Conservation (phyloP, 37 sponge, comb jelly and placozoan genomes). For the Axinella damicornis region DNA sequence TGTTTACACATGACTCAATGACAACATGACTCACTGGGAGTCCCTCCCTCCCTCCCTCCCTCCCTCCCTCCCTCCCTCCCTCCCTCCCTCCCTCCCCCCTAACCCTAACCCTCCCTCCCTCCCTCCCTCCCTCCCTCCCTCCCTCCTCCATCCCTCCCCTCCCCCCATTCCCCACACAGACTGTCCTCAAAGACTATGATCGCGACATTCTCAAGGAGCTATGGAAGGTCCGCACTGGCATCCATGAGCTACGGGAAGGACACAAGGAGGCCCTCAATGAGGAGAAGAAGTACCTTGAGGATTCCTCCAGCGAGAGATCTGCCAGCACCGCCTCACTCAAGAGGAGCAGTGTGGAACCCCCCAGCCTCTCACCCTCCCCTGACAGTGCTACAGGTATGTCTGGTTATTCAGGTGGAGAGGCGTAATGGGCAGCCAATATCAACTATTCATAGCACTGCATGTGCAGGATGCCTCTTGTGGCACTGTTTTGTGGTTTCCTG, state of each 20-base stretch:
- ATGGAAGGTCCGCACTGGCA: conserved; percentile 33
- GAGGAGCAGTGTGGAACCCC: too few species aligned
- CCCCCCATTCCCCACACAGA: not conserved
- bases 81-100: too few species aligned
- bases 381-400: not conserved
- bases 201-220: conserved; percentile 62
- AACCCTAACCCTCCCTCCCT: not conserved
- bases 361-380: not conserved
- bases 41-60: too few species aligned
- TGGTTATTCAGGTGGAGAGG: too few species aligned
- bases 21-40: too few species aligned
- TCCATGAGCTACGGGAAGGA: conserved; percentile 30
- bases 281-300: conserved; percentile 30
- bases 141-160: not conserved
- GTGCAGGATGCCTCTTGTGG: too few species aligned
- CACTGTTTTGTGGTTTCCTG: too few species aligned
- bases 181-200: conserved; percentile 38
- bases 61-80: too few species aligned
- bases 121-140: conserved; percentile 19
- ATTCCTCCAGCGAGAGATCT: not conserved
- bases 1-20: too few species aligned
- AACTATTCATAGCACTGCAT: too few species aligned
- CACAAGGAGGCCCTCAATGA: conserved; percentile 31
- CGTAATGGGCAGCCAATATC: too few species aligned
- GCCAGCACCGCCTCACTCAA: not conserved